Evolutionary conservation across 2,113 vertebrate species (phyloP).

Genomic region (Isurus oxyrinchus): DNA sequence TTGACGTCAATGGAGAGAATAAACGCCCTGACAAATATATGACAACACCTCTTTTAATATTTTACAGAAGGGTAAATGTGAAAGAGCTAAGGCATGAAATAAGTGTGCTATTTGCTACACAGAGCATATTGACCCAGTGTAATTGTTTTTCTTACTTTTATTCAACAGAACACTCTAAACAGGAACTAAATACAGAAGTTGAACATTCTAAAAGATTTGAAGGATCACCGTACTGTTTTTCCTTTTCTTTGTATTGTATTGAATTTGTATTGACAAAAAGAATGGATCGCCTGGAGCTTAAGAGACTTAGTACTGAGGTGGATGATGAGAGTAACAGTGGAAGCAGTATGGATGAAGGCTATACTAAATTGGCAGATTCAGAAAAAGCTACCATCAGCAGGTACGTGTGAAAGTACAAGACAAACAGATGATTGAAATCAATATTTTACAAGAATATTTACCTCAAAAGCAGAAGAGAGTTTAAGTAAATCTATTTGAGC

Average conservation of each 20-base stretch:
- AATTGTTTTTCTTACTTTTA: neutral
- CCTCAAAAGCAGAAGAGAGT: neutral
- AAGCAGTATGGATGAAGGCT: slow-evolving; percentile 73
- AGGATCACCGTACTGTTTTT: neutral
- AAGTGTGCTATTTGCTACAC: neutral
- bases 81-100: neutral
- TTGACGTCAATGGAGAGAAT: neutral
- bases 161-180: neutral
- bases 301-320: slow-evolving; percentile 71
- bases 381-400: slow-evolving; percentile 76
- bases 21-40: neutral
- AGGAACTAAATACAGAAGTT: neutral
- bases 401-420: slow-evolving; percentile 48
- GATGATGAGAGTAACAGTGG: slow-evolving; percentile 76
- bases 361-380: slow-evolving; percentile 53
- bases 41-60: neutral
- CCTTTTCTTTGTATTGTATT: neutral
- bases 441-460: neutral
- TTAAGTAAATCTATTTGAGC: neutral
- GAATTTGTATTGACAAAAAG: slow-evolving; percentile 45
- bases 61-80: slow-evolving; percentile 25
- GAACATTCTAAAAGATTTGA: neutral
- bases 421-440: neutral
- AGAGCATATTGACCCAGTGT: neutral
- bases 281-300: slow-evolving; percentile 85